A percentile compares a stretch with the other conserved stretches of the same genome.
Conservation (phyloP, 2,797 vertebrate genomes). For the Sebastes steindachneri region DNA sequence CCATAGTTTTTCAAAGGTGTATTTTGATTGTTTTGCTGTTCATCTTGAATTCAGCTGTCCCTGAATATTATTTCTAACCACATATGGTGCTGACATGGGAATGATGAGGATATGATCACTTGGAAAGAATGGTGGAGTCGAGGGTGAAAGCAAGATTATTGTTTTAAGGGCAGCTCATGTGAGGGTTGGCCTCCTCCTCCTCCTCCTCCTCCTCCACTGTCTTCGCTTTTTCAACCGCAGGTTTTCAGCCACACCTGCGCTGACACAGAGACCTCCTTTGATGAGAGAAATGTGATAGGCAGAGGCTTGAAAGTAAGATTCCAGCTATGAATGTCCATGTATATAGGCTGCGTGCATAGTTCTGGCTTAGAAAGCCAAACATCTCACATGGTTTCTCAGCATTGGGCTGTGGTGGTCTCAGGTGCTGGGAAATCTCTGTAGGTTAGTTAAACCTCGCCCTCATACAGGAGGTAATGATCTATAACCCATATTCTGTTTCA, state of each 20-base stretch:
- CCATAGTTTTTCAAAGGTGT: conserved; percentile 7
- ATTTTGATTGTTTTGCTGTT: conserved; percentile 45
- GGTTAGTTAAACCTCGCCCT: neutral
- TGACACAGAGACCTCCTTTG: conserved; percentile 67
- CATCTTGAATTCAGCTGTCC: conserved; percentile 40
- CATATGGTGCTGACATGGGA: conserved; percentile 59
- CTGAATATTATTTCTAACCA: conserved; percentile 49
- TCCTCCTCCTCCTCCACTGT: conserved; percentile 6
- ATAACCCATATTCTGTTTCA: neutral
- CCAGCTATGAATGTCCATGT: conserved; percentile 21
- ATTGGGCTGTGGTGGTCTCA: neutral
- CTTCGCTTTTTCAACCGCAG: conserved; percentile 57
- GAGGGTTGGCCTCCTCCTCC: conserved; percentile 33
- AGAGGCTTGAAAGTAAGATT: conserved; percentile 35
- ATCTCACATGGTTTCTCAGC: conserved; percentile 6
- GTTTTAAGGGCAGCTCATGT: conserved; percentile 58
- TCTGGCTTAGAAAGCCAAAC: conserved; percentile 22
- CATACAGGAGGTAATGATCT: neutral
- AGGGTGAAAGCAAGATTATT: conserved; percentile 61
- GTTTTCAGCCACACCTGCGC: conserved; percentile 73
- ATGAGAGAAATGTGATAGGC: conserved; percentile 68
- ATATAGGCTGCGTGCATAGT: neutral
- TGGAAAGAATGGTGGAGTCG: conserved; percentile 43
- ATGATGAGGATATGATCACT: conserved; percentile 60
- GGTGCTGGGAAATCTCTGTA: neutral